phyloP scores from a whole-genome alignment of 2,797 vertebrate species.

The Menidia menidia region DNA sequence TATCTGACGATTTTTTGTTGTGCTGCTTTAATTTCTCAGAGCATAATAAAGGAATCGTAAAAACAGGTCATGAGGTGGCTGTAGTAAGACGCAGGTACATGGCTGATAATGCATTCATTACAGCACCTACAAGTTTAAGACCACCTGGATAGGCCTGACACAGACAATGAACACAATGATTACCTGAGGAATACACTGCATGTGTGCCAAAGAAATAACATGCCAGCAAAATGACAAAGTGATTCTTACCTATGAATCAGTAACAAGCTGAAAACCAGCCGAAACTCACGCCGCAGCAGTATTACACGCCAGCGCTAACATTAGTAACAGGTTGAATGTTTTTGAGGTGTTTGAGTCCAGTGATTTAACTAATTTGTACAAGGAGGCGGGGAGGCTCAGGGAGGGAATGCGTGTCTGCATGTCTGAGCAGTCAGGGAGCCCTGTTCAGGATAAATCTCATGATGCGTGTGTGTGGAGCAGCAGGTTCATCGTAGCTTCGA shows the following conservation, averaged over 20 bases:
- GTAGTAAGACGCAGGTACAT: slow-evolving; percentile 45
- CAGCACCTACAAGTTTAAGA: slow-evolving; percentile 9
- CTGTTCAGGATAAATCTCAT: slow-evolving; percentile 48
- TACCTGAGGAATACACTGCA: slow-evolving; percentile 13
- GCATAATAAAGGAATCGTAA: slow-evolving; percentile 7
- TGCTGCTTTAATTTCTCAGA: neutral
- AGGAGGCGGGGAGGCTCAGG: slow-evolving; percentile 40
- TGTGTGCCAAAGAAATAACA: slow-evolving; percentile 15
- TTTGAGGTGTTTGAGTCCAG: slow-evolving; percentile 53
- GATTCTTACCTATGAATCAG: slow-evolving; percentile 57
- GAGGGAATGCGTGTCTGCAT: slow-evolving; percentile 37
- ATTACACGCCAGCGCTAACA: slow-evolving; percentile 28
- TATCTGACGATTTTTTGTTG: neutral
- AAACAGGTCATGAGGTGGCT: neutral
- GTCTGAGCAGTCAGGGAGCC: slow-evolving; percentile 44
- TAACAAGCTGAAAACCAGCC: neutral
- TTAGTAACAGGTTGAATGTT: slow-evolving; percentile 55
- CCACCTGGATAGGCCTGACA: neutral
- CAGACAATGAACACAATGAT: slow-evolving; percentile 26
- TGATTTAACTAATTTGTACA: slow-evolving; percentile 65
- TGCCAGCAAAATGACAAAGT: slow-evolving; percentile 8
- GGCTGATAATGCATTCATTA: slow-evolving; percentile 40
- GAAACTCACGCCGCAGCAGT: neutral
- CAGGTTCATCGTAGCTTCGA: neutral
- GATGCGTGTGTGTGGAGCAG: slow-evolving; percentile 31